A percentile compares a stretch with the other conserved stretches of the same genome.
Evolutionary conservation across 2,113 vertebrate species (phyloP).

Genomic region (Petaurus breviceps): DNA sequence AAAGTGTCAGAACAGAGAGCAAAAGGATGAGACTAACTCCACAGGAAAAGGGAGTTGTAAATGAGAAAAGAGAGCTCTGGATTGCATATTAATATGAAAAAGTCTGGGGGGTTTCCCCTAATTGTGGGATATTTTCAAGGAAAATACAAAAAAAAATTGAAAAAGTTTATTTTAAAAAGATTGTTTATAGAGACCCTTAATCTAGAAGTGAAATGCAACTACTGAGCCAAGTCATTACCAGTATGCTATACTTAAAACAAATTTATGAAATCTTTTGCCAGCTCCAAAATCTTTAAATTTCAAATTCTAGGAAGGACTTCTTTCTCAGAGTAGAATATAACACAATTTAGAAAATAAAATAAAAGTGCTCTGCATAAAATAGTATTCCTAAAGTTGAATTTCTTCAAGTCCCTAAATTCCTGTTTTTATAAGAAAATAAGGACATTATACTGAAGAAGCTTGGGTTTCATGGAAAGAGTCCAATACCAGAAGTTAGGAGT

Average conservation of each 20-base stretch:
- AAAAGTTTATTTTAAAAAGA: constrained; percentile 56
- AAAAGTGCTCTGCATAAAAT: constrained; percentile 24
- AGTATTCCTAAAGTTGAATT: background rate
- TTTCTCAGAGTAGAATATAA: constrained; percentile 47
- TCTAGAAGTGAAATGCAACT: background rate
- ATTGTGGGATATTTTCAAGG: constrained; percentile 50
- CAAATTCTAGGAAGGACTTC: constrained; percentile 55
- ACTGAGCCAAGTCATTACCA: constrained; percentile 34
- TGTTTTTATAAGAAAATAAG: constrained; percentile 37
- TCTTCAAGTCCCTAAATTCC: constrained; percentile 48
- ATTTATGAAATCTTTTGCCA: constrained; percentile 34
- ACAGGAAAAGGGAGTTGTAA: constrained; percentile 13
- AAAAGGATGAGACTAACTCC: constrained; percentile 13
- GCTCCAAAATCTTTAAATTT: constrained; percentile 10
- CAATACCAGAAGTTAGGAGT: no score
- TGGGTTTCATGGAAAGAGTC: constrained; percentile 24
- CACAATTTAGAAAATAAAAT: constrained; percentile 61
- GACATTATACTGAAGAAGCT: constrained; percentile 7
- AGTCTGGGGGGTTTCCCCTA: constrained; percentile 26
- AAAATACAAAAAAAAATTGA: constrained; percentile 58
- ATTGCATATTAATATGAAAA: constrained; percentile 46
- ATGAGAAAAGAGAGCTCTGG: constrained; percentile 9
- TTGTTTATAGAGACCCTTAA: constrained; percentile 52
- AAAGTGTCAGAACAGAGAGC: constrained; percentile 44
- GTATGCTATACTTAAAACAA: constrained; percentile 41